phyloP scores from a whole-genome alignment of 2,113 vertebrate species.

The Phaethon lepturus region DNA sequence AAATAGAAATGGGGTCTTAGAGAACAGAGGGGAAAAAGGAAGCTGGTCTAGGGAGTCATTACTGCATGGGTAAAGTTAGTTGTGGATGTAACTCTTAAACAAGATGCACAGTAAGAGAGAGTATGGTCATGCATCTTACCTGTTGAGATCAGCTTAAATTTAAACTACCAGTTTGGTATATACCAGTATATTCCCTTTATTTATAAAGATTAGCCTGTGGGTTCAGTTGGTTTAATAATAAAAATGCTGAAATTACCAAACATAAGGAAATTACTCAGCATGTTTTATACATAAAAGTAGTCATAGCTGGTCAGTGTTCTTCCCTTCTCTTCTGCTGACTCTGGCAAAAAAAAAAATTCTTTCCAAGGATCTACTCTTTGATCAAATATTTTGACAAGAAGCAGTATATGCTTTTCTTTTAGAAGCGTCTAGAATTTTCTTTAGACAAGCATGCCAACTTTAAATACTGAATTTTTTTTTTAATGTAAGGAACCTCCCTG shows the following conservation, averaged over 20 bases:
- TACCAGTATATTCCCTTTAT: not conserved
- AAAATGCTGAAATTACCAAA: constrained; percentile 56
- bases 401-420: not conserved
- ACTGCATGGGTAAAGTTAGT: not conserved
- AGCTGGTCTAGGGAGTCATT: not conserved
- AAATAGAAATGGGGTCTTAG: not conserved
- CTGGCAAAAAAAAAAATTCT: not conserved
- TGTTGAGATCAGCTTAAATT: not conserved
- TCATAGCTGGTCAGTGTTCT: not conserved
- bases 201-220: not conserved
- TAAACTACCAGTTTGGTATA: not conserved
- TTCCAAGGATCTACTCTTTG: constrained; percentile 15
- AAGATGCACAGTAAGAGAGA: not conserved
- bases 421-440: constrained; percentile 4
- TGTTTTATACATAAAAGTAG: not conserved
- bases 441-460: not conserved
- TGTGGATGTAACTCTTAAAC: not conserved
- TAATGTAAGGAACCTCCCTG: constrained; percentile 89
- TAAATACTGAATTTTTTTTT: not conserved
- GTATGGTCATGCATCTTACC: not conserved
- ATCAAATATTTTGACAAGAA: constrained; percentile 22
- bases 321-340: constrained; percentile 43
- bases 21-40: not conserved
- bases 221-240: constrained; percentile 23
- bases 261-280: constrained; percentile 54